Conservation (phyloP, 53 echinoderm and acorn worm genomes). For the Patiria pectinifera region DNA sequence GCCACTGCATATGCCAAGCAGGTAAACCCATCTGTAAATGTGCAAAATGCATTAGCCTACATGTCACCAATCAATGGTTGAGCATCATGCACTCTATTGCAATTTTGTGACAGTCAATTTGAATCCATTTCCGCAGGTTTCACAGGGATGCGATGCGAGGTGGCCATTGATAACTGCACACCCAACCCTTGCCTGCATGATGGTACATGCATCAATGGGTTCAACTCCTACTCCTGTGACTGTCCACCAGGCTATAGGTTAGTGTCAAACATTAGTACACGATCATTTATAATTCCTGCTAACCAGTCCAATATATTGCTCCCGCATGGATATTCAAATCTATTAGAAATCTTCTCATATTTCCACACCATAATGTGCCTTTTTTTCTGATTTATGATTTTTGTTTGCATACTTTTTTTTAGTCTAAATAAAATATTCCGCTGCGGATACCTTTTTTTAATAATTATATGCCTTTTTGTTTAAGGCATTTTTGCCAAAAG, state of each 20-base stretch:
- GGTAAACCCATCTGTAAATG: slow-evolving; percentile 1
- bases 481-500: too few relatives aligned
- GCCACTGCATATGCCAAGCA: slow-evolving; percentile 47
- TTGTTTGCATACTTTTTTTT: too few relatives aligned
- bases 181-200: slow-evolving; percentile 66
- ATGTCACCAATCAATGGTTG: neutral
- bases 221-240: slow-evolving; percentile 38
- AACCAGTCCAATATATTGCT: neutral
- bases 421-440: too few relatives aligned
- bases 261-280: neutral
- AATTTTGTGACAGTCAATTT: neutral
- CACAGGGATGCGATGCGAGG: slow-evolving; percentile 62
- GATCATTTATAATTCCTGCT: neutral
- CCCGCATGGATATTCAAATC: neutral
- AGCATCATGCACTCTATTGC: neutral
- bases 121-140: slow-evolving; percentile 32
- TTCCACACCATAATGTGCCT: too few relatives aligned
- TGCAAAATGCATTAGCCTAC: neutral
- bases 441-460: too few relatives aligned
- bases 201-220: slow-evolving; percentile 16
- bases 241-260: slow-evolving; percentile 61
- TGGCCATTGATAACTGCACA: slow-evolving; percentile 61
- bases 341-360: too few relatives aligned
- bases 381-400: too few relatives aligned
- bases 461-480: too few relatives aligned